These are phyloP conservation scores for chimpanzee (Pan troglodytes) DNA, from an alignment of 2,113 vertebrate genomes.

Conservation along the genomic window DNA sequence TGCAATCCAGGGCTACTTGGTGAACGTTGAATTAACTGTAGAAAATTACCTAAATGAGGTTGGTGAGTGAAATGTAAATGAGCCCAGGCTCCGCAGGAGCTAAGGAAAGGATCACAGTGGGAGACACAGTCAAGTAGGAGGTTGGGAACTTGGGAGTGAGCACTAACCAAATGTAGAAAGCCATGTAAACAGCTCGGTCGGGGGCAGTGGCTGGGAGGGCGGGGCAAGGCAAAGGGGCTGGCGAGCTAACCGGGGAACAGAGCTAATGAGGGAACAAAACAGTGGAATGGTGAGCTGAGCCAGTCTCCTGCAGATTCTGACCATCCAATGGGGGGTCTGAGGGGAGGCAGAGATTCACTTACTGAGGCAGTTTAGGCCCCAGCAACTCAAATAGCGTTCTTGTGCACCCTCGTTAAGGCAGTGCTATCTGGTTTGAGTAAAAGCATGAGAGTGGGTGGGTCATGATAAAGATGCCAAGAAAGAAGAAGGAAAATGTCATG, in stretches of 20 bases:
- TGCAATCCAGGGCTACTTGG: conserved; percentile 48
- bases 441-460: neutral
- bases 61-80: conserved; percentile 74
- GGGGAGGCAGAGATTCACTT: neutral
- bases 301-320: neutral
- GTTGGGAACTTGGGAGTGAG: conserved; percentile 17
- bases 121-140: conserved; percentile 50
- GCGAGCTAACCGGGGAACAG: neutral
- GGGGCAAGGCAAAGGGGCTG: neutral
- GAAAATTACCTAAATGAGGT: conserved; percentile 76
- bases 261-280: neutral
- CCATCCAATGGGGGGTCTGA: neutral
- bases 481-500: neutral
- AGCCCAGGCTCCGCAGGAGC: conserved; percentile 45
- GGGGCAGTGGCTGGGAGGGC: neutral
- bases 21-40: conserved; percentile 73
- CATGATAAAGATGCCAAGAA: neutral
- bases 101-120: conserved; percentile 58
- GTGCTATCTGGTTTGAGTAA: neutral
- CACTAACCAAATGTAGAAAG: conserved; percentile 20
- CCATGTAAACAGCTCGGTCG: neutral
- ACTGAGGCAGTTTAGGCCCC: neutral
- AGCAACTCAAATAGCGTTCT: fast-evolving
- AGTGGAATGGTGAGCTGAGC: neutral
- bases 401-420: neutral